Base-by-base conservation (phyloP, 1,140 invertebrate species). In the Druon quercuslanigerum region DNA sequence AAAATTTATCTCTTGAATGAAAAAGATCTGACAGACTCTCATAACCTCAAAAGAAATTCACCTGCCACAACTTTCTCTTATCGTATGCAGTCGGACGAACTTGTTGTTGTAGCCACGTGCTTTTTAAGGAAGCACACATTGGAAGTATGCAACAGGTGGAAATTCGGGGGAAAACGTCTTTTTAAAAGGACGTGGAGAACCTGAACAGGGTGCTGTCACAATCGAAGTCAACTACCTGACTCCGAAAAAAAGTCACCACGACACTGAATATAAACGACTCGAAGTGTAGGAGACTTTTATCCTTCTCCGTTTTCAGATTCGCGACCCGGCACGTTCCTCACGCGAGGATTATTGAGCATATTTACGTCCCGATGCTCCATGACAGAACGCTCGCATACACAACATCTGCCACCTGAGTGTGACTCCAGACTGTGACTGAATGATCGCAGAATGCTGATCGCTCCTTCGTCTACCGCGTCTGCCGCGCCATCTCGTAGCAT, bases 311-410 rank as follows among this genome's bases (percentile, higher is more conserved):
- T 76, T 52, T 77, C 77, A 76, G 83, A 81, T 66, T 84, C 72
- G 79, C 75, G 74, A 54, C 77, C 72, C 77, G 80, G 75, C 73
- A 76, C 72, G 71, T 71, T 77, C 50, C 54, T 75, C 51, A 54
- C 50, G 60, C 77, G 74, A 84, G 73, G 54, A 82, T 52, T 73
- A 73, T 77, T 70, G 74, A 72, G 66, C 81, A 82, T 81, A 81
- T 82, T 82, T 81, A 83, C 82, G 73, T 76, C 77, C 79, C 79
- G 76, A 80, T 80, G 66, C 81, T 80, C 84, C 83, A 84, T 84
- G 84, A 89, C 83, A 84, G 80, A 83, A 84, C 85, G 79, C 82
- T 83, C 85, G 74, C 81, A 77, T 80, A 79, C 72, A 82, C 83
- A 71, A 82, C 85, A 83, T 85, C 83, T 79, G 84, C 79, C 81